A percentile compares a stretch with the other conserved stretches of the same genome.
Evolutionary conservation across 2,113 vertebrate genomes (phyloP).

Genomic region (Lycaon pictus): DNA sequence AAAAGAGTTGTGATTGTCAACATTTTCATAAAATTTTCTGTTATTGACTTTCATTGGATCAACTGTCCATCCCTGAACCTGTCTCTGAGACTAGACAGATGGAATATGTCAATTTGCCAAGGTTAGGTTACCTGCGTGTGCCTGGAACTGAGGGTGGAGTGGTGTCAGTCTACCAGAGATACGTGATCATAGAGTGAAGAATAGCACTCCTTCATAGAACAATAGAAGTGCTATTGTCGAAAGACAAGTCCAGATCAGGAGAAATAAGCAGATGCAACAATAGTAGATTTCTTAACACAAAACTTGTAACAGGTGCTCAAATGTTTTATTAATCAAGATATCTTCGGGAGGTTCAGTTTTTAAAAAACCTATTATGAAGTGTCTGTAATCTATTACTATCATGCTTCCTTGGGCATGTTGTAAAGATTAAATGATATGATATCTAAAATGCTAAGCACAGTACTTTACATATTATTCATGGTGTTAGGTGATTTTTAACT

Average conservation of each 20-base stretch:
- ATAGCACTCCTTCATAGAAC: too few species aligned
- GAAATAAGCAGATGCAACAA: neutral
- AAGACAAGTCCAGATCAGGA: neutral
- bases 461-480: neutral
- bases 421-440: neutral
- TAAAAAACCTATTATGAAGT: neutral
- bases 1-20: neutral
- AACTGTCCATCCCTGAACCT: neutral
- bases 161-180: neutral
- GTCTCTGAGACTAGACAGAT: neutral
- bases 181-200: neutral
- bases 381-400: neutral
- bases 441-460: neutral
- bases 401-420: neutral
- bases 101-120: neutral
- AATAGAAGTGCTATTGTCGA: neutral
- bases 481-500: constrained; percentile 18
- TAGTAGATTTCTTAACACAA: neutral
- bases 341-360: neutral
- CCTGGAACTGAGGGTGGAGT: neutral
- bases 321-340: neutral
- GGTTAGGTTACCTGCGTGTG: neutral
- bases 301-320: neutral
- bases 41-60: neutral
- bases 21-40: neutral